phyloP scores from a whole-genome alignment of 2,888 invertebrate species.

The Hirtodrosophila cameraria region DNA sequence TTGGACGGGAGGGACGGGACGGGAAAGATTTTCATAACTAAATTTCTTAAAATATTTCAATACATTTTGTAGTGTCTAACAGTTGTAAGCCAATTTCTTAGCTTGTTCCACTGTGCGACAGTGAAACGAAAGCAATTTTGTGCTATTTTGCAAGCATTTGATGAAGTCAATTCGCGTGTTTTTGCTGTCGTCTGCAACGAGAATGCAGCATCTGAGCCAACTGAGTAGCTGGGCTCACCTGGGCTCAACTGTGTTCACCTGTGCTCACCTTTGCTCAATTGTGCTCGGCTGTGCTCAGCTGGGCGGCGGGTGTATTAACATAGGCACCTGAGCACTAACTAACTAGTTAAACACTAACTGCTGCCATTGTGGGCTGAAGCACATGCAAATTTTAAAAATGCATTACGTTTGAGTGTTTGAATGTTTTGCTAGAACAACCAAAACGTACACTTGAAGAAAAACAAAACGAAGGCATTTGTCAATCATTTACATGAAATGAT shows the following conservation, averaged over 20 bases:
- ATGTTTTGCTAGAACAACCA: constrained; percentile 18
- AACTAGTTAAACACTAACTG: constrained; percentile 71
- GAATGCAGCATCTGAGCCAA: constrained; percentile 4
- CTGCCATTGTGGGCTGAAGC: constrained; percentile 52
- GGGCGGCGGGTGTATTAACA: too few relatives aligned
- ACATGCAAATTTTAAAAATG: constrained; percentile 73
- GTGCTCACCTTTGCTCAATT: too few relatives aligned
- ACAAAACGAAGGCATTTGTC: too few relatives aligned
- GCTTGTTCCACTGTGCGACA: constrained; percentile 28
- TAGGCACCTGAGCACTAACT: constrained; percentile 50
- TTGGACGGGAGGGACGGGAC: too few relatives aligned
- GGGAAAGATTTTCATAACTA: too few relatives aligned
- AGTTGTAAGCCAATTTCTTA: too few relatives aligned
- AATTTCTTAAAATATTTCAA: too few relatives aligned
- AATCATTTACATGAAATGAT: too few relatives aligned
- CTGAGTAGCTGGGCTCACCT: too few relatives aligned
- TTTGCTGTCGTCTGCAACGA: constrained; percentile 15
- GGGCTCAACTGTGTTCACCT: too few relatives aligned
- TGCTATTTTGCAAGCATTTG: constrained; percentile 26
- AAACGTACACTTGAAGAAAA: constrained; percentile 2
- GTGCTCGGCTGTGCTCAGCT: too few relatives aligned
- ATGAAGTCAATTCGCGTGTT: constrained; percentile 50
- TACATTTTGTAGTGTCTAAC: too few relatives aligned
- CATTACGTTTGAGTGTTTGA: constrained; percentile 68
- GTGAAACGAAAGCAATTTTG: constrained; percentile 22